These are phyloP conservation scores for Orchesellides sinensis DNA, from an alignment of 2,888 invertebrate genomes.

Conservation along the genomic window DNA sequence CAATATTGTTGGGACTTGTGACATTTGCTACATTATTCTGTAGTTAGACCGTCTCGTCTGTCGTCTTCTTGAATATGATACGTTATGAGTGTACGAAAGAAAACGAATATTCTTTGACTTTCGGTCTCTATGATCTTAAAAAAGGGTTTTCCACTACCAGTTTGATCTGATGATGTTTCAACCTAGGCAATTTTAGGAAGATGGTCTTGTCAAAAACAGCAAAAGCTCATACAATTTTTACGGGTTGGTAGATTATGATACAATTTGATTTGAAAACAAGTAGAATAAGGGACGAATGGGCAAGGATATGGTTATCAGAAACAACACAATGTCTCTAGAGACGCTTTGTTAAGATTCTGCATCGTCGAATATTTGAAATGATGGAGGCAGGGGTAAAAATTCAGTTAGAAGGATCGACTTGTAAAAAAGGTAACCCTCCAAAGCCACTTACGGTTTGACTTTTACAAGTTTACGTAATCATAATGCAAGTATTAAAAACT, in stretches of 20 bases:
- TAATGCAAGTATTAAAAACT: constrained; percentile 30
- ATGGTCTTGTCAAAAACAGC: constrained; percentile 43
- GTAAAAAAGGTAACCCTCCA: too few species aligned
- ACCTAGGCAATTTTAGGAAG: too few species aligned
- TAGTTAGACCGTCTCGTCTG: too few species aligned
- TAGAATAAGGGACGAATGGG: not conserved
- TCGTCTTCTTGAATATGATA: too few species aligned
- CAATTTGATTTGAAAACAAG: constrained; percentile 18
- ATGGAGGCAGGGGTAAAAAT: not conserved
- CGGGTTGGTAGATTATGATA: constrained; percentile 18
- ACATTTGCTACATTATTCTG: too few species aligned
- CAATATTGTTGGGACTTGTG: too few species aligned
- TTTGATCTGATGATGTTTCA: too few species aligned
- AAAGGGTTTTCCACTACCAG: too few species aligned
- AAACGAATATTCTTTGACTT: too few species aligned
- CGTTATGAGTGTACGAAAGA: too few species aligned
- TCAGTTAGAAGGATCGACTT: constrained; percentile 28
- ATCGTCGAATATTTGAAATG: constrained; percentile 21
- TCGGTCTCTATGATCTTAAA: too few species aligned
- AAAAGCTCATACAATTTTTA: constrained; percentile 9
- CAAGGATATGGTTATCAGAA: constrained; percentile 16
- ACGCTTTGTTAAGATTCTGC: constrained; percentile 39
- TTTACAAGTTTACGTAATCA: constrained; percentile 49
- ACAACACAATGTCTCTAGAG: constrained; percentile 45
- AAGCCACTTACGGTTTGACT: constrained; percentile 54